Evolutionary conservation across 2,113 vertebrate species (phyloP).

Genomic region (Picathartes gymnocephalus): DNA sequence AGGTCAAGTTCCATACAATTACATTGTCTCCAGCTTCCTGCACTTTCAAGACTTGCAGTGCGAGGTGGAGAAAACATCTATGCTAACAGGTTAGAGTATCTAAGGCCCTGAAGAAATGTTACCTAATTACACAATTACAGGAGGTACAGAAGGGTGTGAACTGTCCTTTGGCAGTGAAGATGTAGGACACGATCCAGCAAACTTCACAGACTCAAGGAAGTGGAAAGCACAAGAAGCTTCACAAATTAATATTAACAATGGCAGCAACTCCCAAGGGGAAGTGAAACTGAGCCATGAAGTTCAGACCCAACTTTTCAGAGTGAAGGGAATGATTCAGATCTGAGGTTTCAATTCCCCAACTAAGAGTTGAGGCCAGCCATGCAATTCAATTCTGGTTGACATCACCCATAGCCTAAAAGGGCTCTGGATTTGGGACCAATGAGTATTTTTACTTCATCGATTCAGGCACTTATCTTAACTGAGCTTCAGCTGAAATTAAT

Average conservation of each 20-base stretch:
- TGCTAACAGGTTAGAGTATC: slow-evolving; percentile 35
- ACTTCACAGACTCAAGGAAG: slow-evolving; percentile 56
- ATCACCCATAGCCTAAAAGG: background rate
- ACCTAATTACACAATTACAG: slow-evolving; percentile 54
- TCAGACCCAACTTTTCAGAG: slow-evolving; percentile 2
- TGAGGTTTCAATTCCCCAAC: slow-evolving; percentile 4
- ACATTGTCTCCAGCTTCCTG: slow-evolving; percentile 35
- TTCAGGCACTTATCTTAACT: background rate
- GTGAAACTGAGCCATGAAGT: slow-evolving; percentile 5
- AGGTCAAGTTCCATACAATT: slow-evolving; percentile 46
- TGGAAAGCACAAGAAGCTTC: slow-evolving; percentile 39
- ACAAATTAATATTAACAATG: slow-evolving; percentile 41
- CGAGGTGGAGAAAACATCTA: slow-evolving; percentile 33
- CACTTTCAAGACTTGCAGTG: slow-evolving; percentile 4
- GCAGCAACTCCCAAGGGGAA: slow-evolving; percentile 38
- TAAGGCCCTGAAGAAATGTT: slow-evolving; percentile 48
- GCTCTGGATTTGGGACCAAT: background rate
- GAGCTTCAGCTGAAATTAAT: background rate
- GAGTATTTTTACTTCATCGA: background rate
- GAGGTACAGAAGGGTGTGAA: slow-evolving; percentile 49
- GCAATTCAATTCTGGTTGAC: background rate
- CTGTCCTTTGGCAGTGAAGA: slow-evolving; percentile 53
- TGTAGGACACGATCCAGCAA: slow-evolving; percentile 56
- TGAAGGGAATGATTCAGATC: slow-evolving; percentile 9
- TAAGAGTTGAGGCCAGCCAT: background rate